A percentile compares a stretch with the other conserved stretches of the same genome.
Evolutionary conservation across 2,888 invertebrate species (phyloP).

Genomic region (Caenorhabditis panamensis): DNA sequence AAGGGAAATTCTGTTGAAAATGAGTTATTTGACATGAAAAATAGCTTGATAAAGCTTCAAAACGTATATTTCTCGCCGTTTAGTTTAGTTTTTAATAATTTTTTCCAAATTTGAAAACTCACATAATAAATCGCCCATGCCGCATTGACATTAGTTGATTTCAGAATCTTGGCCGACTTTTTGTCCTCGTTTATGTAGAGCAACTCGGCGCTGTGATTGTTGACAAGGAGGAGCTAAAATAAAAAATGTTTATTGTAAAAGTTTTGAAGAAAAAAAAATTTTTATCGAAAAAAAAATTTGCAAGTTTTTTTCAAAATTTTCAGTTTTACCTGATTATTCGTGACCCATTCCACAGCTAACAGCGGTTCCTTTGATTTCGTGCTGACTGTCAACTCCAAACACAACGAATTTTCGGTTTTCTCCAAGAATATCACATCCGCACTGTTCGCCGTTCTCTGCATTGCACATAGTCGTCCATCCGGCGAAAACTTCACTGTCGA

Average conservation of each 20-base stretch:
- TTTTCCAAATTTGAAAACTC: not conserved
- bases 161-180: constrained; percentile 70
- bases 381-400: constrained; percentile 58
- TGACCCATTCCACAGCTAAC: constrained; percentile 75
- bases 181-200: constrained; percentile 69
- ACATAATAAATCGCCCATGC: constrained; percentile 77
- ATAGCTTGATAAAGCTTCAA: constrained; percentile 20
- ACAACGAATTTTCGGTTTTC: constrained; percentile 62
- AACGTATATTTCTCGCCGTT: not conserved
- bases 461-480: constrained; percentile 62
- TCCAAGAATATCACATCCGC: constrained; percentile 65
- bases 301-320: not conserved
- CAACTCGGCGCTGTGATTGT: constrained; percentile 73
- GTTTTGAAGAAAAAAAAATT: too few relatives aligned
- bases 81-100: not conserved
- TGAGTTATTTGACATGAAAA: not conserved
- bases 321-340: constrained; percentile 62
- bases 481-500: constrained; percentile 64
- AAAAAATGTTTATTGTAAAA: too few relatives aligned
- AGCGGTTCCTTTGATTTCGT: constrained; percentile 67
- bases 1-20: not conserved
- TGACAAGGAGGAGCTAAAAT: constrained; percentile 70
- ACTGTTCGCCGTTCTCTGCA: constrained; percentile 50
- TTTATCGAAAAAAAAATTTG: too few relatives aligned
- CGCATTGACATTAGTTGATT: constrained; percentile 67